Evolutionary conservation across 2,113 vertebrate species (phyloP).

Genomic region (Canis aureus): DNA sequence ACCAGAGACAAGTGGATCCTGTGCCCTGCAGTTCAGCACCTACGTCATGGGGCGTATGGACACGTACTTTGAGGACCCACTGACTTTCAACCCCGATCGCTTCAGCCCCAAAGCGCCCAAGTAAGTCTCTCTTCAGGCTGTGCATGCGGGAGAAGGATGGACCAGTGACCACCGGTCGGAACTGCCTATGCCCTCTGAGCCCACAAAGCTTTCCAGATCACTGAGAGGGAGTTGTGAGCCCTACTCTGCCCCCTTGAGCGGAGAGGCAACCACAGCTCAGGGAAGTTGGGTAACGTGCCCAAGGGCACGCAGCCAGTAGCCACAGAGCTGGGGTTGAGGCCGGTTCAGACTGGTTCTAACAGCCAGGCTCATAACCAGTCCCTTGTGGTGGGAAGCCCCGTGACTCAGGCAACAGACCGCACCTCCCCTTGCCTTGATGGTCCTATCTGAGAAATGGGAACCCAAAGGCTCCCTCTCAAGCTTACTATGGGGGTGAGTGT

Average conservation of each 20-base stretch:
- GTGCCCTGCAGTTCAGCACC: conserved; percentile 89
- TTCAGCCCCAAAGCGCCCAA: conserved; percentile 93
- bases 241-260: neutral
- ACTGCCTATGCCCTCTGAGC: neutral
- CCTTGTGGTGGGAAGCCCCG: neutral
- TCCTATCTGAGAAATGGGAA: neutral
- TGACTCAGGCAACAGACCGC: neutral
- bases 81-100: conserved; percentile 94
- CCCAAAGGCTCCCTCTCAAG: neutral
- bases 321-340: neutral
- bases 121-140: conserved; percentile 86
- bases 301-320: neutral
- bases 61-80: conserved; percentile 92
- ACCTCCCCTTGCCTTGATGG: rapidly evolving
- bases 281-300: neutral
- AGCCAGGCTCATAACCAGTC: rapidly evolving
- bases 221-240: rapidly evolving
- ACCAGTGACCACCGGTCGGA: neutral
- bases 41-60: conserved; percentile 92
- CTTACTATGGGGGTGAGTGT: neutral
- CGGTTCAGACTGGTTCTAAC: neutral
- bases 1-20: neutral
- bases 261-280: neutral
- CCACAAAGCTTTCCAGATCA: neutral
- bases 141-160: neutral